Percentiles rank a stretch among this genome's conserved stretches.
These are phyloP conservation scores for Oceanodroma leucorhoa DNA, from an alignment of 2,797 vertebrate genomes.

Conservation along the genomic window DNA sequence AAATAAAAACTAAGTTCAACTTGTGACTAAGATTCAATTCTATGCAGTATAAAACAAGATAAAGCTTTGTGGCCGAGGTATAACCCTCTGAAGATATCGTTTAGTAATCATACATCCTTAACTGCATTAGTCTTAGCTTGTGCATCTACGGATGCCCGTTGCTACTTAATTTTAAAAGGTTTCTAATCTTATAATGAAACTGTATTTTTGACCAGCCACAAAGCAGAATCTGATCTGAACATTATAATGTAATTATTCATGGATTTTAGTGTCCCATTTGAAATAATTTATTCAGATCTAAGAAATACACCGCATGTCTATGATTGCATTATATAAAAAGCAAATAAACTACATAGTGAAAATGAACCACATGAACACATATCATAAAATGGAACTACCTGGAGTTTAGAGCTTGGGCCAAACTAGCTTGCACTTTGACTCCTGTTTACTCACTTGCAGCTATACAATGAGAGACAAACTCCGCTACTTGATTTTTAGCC, in stretches of 20 bases:
- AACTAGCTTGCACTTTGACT: neutral
- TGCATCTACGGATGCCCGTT: neutral
- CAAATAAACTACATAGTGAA: constrained; percentile 44
- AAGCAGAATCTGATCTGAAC: constrained; percentile 46
- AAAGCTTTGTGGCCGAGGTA: neutral
- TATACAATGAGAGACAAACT: neutral
- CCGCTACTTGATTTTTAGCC: neutral
- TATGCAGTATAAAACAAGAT: neutral
- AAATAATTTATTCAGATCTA: constrained; percentile 54
- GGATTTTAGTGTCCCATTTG: constrained; percentile 33
- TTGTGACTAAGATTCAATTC: neutral
- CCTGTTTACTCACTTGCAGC: neutral
- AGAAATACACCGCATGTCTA: constrained; percentile 26
- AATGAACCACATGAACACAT: neutral
- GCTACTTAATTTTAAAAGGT: constrained; percentile 52
- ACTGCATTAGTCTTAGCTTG: constrained; percentile 12
- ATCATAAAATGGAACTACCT: neutral
- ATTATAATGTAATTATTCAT: constrained; percentile 52
- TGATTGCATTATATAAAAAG: constrained; percentile 43
- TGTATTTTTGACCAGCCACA: constrained; percentile 30
- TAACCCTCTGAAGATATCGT: neutral
- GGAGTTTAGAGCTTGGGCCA: neutral
- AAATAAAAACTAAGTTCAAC: neutral
- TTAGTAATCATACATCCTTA: neutral
- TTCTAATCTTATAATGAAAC: constrained; percentile 54